phyloP scores from a whole-genome alignment of 2,888 invertebrate genomes.

The Eudasyphora cyanicolor region DNA sequence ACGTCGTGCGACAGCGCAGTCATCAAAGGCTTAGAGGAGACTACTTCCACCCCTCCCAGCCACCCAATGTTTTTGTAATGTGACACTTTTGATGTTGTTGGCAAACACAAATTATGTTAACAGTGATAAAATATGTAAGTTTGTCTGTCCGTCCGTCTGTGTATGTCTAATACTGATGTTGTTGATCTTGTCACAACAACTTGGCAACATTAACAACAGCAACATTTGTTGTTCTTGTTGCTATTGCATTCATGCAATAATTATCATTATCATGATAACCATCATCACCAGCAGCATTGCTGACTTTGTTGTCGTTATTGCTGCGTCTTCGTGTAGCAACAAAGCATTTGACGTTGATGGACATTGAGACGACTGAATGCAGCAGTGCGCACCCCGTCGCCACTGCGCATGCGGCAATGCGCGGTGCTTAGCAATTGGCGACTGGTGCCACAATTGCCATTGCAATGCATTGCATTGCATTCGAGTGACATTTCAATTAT shows the following conservation, averaged over 20 bases:
- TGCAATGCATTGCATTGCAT: slow-evolving; percentile 15
- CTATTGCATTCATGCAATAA: slow-evolving; percentile 43
- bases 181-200: slow-evolving; percentile 10
- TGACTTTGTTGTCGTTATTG: not conserved
- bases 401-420: not conserved
- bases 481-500: slow-evolving; percentile 62
- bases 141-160: slow-evolving; percentile 7
- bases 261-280: slow-evolving; percentile 15
- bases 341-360: slow-evolving; percentile 56
- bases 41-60: not conserved
- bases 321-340: slow-evolving; percentile 17
- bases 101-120: slow-evolving; percentile 34
- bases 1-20: not conserved
- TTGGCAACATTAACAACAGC: slow-evolving; percentile 16
- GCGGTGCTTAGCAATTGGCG: not conserved
- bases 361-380: slow-evolving; percentile 44
- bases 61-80: slow-evolving; percentile 18
- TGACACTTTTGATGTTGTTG: slow-evolving; percentile 32
- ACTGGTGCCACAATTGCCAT: no score
- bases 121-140: slow-evolving; percentile 36
- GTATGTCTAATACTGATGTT: not conserved
- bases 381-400: not conserved
- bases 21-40: not conserved
- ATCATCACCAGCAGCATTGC: not conserved
- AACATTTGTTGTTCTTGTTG: not conserved